Conservation (phyloP, 2,888 invertebrate species). For the Andricus curvator region DNA sequence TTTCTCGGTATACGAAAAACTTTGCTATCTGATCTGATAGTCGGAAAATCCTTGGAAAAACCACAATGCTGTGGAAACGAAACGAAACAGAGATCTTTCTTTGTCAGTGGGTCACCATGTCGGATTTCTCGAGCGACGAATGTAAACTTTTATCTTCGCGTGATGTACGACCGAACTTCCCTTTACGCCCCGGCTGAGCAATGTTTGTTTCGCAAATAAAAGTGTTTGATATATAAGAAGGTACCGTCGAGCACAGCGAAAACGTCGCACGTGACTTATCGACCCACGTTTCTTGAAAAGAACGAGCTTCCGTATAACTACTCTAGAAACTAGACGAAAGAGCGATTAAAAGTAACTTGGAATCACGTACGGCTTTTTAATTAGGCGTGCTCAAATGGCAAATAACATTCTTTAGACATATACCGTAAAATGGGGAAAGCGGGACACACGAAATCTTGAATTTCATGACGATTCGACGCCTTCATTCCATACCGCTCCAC, state of each 20-base stretch:
- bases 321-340: neutral
- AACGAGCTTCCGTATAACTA: neutral
- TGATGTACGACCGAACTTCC: constrained; percentile 36
- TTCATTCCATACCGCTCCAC: too few relatives aligned
- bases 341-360: neutral
- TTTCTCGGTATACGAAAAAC: neutral
- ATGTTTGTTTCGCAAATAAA: constrained; percentile 32
- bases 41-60: neutral
- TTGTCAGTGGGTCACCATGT: constrained; percentile 35
- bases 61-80: constrained; percentile 12
- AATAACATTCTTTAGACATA: neutral
- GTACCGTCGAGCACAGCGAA: neutral
- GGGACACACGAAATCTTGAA: too few relatives aligned
- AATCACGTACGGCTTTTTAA: neutral
- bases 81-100: constrained; percentile 21
- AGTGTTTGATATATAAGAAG: neutral
- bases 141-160: constrained; percentile 29
- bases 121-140: constrained; percentile 29
- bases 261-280: constrained; percentile 4
- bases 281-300: neutral
- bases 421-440: neutral
- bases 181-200: constrained; percentile 11
- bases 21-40: constrained; percentile 27
- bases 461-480: too few relatives aligned
- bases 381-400: neutral